Evolutionary conservation across 2,888 invertebrate genomes (phyloP).

Genomic region (Lysandra coridon): DNA sequence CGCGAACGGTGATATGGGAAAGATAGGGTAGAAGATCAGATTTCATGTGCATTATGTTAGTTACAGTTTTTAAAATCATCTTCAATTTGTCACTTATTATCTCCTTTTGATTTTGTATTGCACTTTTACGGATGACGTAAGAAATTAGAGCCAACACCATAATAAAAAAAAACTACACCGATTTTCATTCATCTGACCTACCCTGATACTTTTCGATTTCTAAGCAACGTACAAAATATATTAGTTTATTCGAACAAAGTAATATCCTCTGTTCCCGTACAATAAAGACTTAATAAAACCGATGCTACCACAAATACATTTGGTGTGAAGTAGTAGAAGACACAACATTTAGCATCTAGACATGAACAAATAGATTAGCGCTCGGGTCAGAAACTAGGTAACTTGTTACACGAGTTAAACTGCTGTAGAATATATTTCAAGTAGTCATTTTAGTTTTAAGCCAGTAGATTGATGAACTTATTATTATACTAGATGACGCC

Average conservation of each 20-base stretch:
- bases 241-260: neutral
- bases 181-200: too few species aligned
- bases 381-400: slow-evolving; percentile 39
- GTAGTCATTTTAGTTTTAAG: neutral
- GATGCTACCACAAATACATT: slow-evolving; percentile 18
- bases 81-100: neutral
- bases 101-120: neutral
- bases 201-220: too few species aligned
- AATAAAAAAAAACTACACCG: too few species aligned
- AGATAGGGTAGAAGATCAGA: neutral
- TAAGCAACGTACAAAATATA: neutral
- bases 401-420: slow-evolving; percentile 34
- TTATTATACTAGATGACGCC: neutral
- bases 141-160: too few species aligned
- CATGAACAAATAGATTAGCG: slow-evolving; percentile 40
- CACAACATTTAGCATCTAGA: slow-evolving; percentile 36
- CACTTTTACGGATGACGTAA: neutral
- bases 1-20: neutral
- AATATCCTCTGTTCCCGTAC: neutral
- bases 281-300: slow-evolving; percentile 18
- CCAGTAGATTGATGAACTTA: neutral
- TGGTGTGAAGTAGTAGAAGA: slow-evolving; percentile 32
- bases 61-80: neutral
- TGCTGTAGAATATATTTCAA: neutral
- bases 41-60: slow-evolving; percentile 5